Percentiles rank a stretch among this genome's conserved stretches.
phyloP scores from a whole-genome alignment of 2,888 invertebrate genomes.

The Antitype chi region DNA sequence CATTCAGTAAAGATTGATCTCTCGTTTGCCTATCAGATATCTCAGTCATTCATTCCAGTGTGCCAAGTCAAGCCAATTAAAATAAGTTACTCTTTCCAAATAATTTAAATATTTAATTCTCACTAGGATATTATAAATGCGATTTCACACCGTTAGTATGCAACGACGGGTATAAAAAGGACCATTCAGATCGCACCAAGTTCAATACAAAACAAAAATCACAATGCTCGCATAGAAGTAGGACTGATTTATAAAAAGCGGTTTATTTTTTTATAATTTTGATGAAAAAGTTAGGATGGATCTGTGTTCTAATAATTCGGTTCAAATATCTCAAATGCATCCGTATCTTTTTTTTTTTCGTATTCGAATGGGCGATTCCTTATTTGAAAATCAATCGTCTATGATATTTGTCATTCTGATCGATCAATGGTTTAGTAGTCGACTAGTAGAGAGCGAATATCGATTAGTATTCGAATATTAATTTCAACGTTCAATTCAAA shows the following conservation, averaged over 20 bases:
- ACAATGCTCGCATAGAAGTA: constrained; percentile 61
- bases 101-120: constrained; percentile 58
- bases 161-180: constrained; percentile 67
- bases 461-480: background rate
- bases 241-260: constrained; percentile 43
- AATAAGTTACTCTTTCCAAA: constrained; percentile 63
- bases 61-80: constrained; percentile 21
- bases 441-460: constrained; percentile 35
- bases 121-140: constrained; percentile 70
- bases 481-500: background rate
- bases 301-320: background rate
- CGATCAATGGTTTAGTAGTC: background rate
- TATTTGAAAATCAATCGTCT: background rate
- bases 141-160: constrained; percentile 73
- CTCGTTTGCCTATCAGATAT: background rate
- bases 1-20: background rate
- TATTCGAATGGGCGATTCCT: background rate
- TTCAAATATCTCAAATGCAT: background rate
- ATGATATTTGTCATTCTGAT: background rate
- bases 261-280: background rate
- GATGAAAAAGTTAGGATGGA: background rate
- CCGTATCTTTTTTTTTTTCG: background rate
- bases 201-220: constrained; percentile 65
- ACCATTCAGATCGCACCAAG: constrained; percentile 65
- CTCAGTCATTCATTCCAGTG: constrained; percentile 3